A percentile compares a stretch with the other conserved stretches of the same genome.
These are phyloP conservation scores for Anser brachyrhynchus DNA, from an alignment of 2,113 vertebrate species.

Conservation along the genomic window DNA sequence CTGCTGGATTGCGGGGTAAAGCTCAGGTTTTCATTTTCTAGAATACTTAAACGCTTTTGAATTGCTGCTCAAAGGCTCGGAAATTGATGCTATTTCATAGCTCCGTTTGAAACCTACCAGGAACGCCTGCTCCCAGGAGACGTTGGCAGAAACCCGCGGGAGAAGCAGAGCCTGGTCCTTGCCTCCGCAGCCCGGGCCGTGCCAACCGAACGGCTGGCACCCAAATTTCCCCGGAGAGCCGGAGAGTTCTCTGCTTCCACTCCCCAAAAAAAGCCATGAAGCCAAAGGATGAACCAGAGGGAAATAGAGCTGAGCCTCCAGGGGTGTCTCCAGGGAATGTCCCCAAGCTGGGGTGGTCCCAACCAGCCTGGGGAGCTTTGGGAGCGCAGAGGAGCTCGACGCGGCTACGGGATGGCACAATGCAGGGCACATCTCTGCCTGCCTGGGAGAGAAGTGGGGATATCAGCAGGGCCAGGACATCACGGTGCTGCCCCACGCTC, in stretches of 20 bases:
- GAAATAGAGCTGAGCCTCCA: background rate
- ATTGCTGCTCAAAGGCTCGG: background rate
- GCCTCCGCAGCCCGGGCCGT: no score
- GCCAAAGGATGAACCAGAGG: background rate
- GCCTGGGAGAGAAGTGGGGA: background rate
- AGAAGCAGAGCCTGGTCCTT: background rate
- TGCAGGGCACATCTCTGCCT: background rate
- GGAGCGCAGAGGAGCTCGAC: background rate
- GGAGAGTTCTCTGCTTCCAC: background rate
- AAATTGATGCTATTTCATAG: background rate
- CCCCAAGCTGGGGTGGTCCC: background rate
- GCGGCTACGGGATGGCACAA: background rate
- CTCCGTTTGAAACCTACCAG: background rate
- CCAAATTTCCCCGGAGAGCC: accelerated
- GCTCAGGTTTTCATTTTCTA: conserved; percentile 23
- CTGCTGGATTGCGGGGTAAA: conserved; percentile 5
- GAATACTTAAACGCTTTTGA: conserved; percentile 9
- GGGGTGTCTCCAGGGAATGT: background rate
- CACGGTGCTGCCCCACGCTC: background rate
- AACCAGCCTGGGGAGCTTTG: background rate
- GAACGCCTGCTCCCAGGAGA: background rate
- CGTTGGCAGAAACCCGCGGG: background rate
- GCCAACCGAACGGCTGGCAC: background rate
- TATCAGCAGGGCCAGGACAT: accelerated
- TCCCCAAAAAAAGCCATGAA: background rate